These are phyloP conservation scores for Cydia splendana DNA, from an alignment of 1,140 invertebrate genomes.

Conservation along the genomic window DNA sequence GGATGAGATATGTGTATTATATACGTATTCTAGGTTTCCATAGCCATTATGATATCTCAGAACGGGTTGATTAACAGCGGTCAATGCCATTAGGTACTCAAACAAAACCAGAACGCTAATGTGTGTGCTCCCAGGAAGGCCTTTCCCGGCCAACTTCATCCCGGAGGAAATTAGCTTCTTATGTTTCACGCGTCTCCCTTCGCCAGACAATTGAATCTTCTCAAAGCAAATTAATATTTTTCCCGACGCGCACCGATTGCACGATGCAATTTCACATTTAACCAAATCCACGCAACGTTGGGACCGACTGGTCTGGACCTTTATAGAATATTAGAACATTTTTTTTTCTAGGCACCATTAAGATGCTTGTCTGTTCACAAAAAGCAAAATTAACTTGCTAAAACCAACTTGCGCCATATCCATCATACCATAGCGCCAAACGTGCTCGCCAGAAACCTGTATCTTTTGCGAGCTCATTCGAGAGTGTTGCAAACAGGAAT, in stretches of 20 bases:
- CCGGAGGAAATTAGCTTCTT: slow-evolving; percentile 69
- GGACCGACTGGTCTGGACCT: neutral
- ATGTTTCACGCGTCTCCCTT: slow-evolving; percentile 55
- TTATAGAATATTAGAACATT: neutral
- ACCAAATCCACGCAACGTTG: slow-evolving; percentile 33
- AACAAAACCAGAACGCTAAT: slow-evolving; percentile 35
- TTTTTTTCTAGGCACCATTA: neutral
- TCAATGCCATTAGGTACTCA: slow-evolving; percentile 39
- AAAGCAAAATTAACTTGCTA: neutral
- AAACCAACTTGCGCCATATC: slow-evolving; percentile 15
- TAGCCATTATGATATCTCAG: slow-evolving; percentile 10
- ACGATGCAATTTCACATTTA: slow-evolving; percentile 49
- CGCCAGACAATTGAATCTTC: slow-evolving; percentile 58
- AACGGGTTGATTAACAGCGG: slow-evolving; percentile 17
- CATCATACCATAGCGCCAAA: neutral
- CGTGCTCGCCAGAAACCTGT: neutral
- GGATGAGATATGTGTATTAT: too few species aligned
- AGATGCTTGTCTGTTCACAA: neutral
- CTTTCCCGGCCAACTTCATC: slow-evolving; percentile 57
- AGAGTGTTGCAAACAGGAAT: slow-evolving; percentile 30
- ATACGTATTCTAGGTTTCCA: neutral
- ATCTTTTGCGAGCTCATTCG: slow-evolving; percentile 31
- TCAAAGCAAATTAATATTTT: slow-evolving; percentile 61
- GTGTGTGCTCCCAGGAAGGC: slow-evolving; percentile 36
- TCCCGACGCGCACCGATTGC: slow-evolving; percentile 54